Evolutionary conservation across 2,797 vertebrate species (phyloP).

Genomic region (Bucorvus abyssinicus): DNA sequence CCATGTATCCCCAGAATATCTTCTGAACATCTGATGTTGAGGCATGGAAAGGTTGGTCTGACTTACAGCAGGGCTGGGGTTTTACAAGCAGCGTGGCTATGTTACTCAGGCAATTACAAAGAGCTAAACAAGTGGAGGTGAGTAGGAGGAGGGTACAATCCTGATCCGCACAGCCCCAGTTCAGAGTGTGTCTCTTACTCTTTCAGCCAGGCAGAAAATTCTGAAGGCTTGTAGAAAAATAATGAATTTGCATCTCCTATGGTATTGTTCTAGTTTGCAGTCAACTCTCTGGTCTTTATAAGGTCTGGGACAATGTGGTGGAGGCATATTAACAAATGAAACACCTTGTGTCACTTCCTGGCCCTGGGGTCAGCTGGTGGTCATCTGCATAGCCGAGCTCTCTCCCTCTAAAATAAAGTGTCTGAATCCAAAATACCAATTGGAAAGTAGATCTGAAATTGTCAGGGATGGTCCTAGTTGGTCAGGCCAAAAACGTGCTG

Average conservation of each 20-base stretch:
- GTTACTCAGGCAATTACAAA: background rate
- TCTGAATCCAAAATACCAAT: background rate
- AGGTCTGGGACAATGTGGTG: background rate
- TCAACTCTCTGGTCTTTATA: background rate
- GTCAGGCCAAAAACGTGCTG: accelerated
- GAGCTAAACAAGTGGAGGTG: background rate
- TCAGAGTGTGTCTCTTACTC: background rate
- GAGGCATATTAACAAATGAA: background rate
- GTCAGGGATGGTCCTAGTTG: background rate
- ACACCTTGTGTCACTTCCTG: background rate
- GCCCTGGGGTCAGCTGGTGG: background rate
- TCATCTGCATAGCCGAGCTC: background rate
- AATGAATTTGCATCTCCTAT: background rate
- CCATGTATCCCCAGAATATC: accelerated
- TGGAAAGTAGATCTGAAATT: background rate
- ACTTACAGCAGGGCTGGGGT: background rate
- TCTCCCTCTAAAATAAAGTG: background rate
- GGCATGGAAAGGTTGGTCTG: background rate
- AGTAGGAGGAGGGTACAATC: background rate
- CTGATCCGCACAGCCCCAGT: background rate
- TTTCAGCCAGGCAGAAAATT: background rate
- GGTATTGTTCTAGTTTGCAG: background rate
- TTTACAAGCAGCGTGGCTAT: background rate
- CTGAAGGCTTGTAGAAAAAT: background rate
- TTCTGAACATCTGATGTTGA: background rate